Evolutionary conservation across 2,113 vertebrate species (phyloP), one percentile per base, ranked within the genome.

Genomic region (Phoxinus phoxinus): DNA sequence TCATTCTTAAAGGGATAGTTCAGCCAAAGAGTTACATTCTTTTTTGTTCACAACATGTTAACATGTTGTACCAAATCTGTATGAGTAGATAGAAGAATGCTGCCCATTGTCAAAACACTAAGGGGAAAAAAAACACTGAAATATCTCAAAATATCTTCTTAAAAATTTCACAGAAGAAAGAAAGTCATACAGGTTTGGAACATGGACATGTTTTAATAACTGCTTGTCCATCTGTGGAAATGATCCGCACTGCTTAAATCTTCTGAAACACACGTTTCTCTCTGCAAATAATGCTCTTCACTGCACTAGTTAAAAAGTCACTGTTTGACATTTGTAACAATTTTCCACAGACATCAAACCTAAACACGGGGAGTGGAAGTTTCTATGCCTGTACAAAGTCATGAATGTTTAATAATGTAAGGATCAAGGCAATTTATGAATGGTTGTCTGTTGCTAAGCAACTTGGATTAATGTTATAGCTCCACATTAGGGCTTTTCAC

Each of bases 1-100:
- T 41, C 69, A 44, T 44, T 73, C 37, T n/a, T 73, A 73, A 46
- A 73, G 10, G 21, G 37, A 73, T 9, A 73, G 71, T 73, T 73
- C 9, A 35, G 6, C 30, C 7, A 69, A 32, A 69, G 35, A 69
- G 19, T 1, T 21, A 4, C 11, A 37, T 23, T 23, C 3, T 69
- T 17, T 2, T 11, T 25, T 73, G 30, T 53, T 53, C 51, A 53
- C 2, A 53, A 56, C 53, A 8, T 37, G 32, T 10, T 2, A 53
- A 56, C 53, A 8, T 37, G 32, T 10, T 2, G 8, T 69, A 21
- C 21, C 32, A 69, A 69, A 69, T 19, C 53, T 56, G 53, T 8
- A 23, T 3, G 6, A 21, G 6, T 69, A 67, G 15, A 35, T 67
- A 67, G 30, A 35, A 67, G 17, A 69, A 35, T 69, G 30, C 10